Conservation (phyloP, 92 coral and sea anemone genomes). For the Plumapathes pennacea region DNA sequence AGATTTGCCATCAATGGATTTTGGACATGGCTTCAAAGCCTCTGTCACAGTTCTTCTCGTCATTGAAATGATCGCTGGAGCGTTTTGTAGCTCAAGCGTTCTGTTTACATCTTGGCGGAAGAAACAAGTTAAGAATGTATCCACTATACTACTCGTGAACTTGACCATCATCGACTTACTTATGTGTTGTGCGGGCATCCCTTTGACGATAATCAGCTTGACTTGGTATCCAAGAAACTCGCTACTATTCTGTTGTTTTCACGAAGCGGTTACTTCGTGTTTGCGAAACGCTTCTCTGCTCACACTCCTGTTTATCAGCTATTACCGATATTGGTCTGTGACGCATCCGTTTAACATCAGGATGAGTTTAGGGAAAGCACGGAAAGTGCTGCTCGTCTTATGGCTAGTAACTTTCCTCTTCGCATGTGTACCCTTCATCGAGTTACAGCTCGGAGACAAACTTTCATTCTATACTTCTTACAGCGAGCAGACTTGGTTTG, state of each 20-base stretch:
- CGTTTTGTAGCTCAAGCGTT: slow-evolving; percentile 51
- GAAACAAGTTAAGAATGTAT: slow-evolving; percentile 65
- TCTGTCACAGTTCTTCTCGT: slow-evolving; percentile 19
- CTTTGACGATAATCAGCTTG: slow-evolving; percentile 60
- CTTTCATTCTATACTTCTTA: background rate
- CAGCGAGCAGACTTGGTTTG: slow-evolving; percentile 38
- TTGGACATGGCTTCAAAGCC: slow-evolving; percentile 13
- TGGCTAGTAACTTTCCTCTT: slow-evolving; percentile 47
- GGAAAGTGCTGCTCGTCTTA: slow-evolving; percentile 31
- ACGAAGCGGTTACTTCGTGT: slow-evolving; percentile 73
- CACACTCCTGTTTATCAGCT: slow-evolving; percentile 68
- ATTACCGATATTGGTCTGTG: slow-evolving; percentile 71
- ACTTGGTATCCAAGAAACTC: slow-evolving; percentile 44
- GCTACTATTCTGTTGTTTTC: slow-evolving; percentile 57
- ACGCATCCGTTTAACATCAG: slow-evolving; percentile 71
- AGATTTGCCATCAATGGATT: too few species aligned
- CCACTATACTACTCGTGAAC: slow-evolving; percentile 69
- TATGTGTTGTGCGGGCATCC: slow-evolving; percentile 50
- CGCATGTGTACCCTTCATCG: slow-evolving; percentile 57
- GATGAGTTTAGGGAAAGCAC: slow-evolving; percentile 55
- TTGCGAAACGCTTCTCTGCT: slow-evolving; percentile 73
- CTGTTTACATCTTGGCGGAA: slow-evolving; percentile 67
- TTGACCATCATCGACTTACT: slow-evolving; percentile 64
- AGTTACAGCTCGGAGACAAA: slow-evolving; percentile 26
- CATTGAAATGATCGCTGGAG: slow-evolving; percentile 59